Percentiles rank a stretch among this genome's conserved stretches.
Conservation (phyloP, 2,113 vertebrate species). For the Pangasianodon hypophthalmus region DNA sequence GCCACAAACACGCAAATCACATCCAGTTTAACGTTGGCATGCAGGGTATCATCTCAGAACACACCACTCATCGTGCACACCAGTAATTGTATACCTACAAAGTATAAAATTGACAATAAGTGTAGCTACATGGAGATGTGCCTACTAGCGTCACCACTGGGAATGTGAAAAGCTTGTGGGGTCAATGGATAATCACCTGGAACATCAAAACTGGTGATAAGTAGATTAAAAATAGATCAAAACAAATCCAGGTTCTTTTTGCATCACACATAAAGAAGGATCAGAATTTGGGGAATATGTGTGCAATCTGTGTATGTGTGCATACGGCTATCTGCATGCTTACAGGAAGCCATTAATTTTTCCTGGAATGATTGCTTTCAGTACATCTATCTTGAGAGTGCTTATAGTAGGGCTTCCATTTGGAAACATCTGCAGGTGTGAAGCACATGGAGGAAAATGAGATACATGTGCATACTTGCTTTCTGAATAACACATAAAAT, state of each 20-base stretch:
- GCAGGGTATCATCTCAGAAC: not conserved
- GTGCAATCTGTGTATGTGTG: not conserved
- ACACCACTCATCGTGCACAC: not conserved
- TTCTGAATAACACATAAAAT: not conserved
- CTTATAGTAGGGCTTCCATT: not conserved
- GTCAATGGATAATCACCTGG: not conserved
- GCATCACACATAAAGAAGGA: not conserved
- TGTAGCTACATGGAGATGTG: not conserved
- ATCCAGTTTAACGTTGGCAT: not conserved
- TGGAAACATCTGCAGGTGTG: not conserved
- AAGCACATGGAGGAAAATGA: not conserved
- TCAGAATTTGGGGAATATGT: not conserved
- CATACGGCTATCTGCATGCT: too few species aligned
- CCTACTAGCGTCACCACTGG: not conserved
- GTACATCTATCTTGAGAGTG: not conserved
- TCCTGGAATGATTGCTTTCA: not conserved
- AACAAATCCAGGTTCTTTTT: not conserved
- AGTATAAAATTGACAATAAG: not conserved
- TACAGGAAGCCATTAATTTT: not conserved
- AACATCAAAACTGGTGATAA: not conserved
- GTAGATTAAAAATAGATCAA: not conserved
- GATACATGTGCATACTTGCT: not conserved
- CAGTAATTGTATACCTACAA: not conserved
- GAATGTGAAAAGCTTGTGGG: not conserved
- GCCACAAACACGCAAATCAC: not conserved